Conservation (phyloP, 1,140 invertebrate species). For the Coptotermes formosanus region DNA sequence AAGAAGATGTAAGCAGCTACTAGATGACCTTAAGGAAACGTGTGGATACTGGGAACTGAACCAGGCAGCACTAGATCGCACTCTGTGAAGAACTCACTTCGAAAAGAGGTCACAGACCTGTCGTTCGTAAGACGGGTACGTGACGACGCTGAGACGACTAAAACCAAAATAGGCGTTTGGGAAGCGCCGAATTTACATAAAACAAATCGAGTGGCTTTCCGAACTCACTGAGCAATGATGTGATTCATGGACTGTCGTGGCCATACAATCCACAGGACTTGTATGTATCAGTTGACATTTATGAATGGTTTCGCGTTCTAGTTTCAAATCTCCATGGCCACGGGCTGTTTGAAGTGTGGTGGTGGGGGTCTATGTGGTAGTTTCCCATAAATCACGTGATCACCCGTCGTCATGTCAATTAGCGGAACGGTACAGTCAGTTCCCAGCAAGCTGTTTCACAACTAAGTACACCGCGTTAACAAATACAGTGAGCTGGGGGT, state of each 20-base stretch:
- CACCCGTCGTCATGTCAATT: conserved; percentile 5
- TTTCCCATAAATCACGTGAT: neutral
- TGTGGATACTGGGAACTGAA: too few species aligned
- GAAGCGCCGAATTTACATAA: too few species aligned
- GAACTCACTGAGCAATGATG: neutral
- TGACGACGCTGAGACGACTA: too few species aligned
- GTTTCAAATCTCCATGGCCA: neutral
- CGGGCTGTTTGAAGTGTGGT: neutral
- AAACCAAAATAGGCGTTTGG: neutral
- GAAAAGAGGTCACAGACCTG: too few species aligned
- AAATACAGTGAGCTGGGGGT: too few species aligned
- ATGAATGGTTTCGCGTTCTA: conserved; percentile 11
- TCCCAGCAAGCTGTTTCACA: neutral
- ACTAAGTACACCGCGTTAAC: too few species aligned
- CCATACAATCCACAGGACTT: neutral
- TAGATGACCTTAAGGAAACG: too few species aligned
- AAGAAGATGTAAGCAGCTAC: too few species aligned
- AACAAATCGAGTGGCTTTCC: neutral
- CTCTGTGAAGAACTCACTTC: too few species aligned
- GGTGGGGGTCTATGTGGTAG: neutral
- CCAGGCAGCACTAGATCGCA: too few species aligned
- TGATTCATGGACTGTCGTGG: neutral
- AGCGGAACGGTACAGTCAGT: neutral
- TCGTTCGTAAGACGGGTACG: too few species aligned
- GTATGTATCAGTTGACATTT: neutral